Conservation (phyloP, 2,797 vertebrate species). For the Tenualosa ilisha region DNA sequence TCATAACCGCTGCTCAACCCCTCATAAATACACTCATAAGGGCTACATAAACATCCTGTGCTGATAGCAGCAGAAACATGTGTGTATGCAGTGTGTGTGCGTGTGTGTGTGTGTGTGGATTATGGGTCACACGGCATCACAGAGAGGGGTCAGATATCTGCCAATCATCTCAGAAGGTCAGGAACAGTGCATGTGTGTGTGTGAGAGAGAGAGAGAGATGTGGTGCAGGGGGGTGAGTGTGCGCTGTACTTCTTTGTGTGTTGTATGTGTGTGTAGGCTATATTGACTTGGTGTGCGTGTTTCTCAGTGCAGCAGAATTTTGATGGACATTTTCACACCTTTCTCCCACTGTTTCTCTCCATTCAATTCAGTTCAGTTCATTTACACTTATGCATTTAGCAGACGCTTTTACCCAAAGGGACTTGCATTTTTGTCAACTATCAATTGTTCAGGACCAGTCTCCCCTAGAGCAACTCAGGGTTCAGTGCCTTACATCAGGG, state of each 20-base stretch:
- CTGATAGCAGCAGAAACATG: background rate
- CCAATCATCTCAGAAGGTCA: too few relatives aligned
- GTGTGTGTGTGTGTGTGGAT: conserved; percentile 2
- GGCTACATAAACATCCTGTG: background rate
- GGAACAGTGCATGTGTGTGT: background rate
- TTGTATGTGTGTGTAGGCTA: background rate
- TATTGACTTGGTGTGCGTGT: background rate
- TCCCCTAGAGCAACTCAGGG: too few relatives aligned
- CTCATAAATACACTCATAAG: background rate
- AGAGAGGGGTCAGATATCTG: background rate
- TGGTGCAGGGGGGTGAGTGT: too few relatives aligned
- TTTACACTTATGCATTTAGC: too few relatives aligned
- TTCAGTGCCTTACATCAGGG: too few relatives aligned
- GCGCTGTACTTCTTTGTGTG: background rate
- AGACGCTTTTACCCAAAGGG: too few relatives aligned
- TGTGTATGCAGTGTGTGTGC: background rate
- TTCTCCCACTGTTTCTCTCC: background rate
- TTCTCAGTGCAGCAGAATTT: background rate
- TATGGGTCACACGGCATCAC: too few relatives aligned
- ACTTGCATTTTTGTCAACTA: too few relatives aligned
- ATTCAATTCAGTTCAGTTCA: too few relatives aligned
- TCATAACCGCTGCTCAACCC: background rate
- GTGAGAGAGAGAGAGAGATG: background rate
- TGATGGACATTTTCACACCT: background rate
- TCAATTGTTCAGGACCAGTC: too few relatives aligned